These are phyloP conservation scores for Ephydatia muelleri DNA, from an alignment of 37 sponge, comb jelly and placozoan genomes.

Conservation along the genomic window DNA sequence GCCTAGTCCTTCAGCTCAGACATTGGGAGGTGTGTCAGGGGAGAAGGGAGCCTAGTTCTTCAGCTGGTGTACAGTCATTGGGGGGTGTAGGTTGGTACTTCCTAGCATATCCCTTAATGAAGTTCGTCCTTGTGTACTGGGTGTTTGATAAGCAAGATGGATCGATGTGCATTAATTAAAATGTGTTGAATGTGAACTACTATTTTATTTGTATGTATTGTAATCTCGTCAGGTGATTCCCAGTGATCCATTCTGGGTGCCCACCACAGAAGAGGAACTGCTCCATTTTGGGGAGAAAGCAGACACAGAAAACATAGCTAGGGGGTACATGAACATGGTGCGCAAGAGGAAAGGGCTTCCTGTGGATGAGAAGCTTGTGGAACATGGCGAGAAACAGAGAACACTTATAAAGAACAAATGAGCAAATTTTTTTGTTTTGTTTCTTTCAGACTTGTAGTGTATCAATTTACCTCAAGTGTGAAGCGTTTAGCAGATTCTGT, in stretches of 20 bases:
- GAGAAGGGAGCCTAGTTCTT: too few relatives aligned
- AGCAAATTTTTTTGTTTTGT: too few relatives aligned
- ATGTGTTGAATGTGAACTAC: not conserved
- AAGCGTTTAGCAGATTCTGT: too few relatives aligned
- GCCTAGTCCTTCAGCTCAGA: too few relatives aligned
- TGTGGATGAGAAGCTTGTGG: constrained; percentile 90
- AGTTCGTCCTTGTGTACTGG: not conserved
- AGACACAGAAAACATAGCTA: constrained; percentile 91
- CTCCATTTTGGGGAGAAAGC: constrained; percentile 96
- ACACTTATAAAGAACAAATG: too few relatives aligned
- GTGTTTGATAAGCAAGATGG: not conserved
- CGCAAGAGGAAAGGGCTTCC: constrained; percentile 89
- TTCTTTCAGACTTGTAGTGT: too few relatives aligned
- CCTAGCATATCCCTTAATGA: too few relatives aligned
- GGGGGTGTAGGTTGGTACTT: too few relatives aligned
- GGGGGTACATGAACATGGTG: constrained; percentile 87
- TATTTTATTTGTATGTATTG: not conserved
- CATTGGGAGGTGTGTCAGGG: too few relatives aligned
- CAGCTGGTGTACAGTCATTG: too few relatives aligned
- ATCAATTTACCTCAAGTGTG: too few relatives aligned
- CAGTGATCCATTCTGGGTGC: constrained; percentile 96
- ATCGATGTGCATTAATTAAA: not conserved
- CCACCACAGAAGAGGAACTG: constrained; percentile 96
- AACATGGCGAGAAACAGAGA: constrained; percentile 97
- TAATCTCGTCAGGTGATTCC: constrained; percentile 60